phyloP scores from a whole-genome alignment of 2,797 vertebrate genomes.

The Melanotaenia maccullochi region DNA sequence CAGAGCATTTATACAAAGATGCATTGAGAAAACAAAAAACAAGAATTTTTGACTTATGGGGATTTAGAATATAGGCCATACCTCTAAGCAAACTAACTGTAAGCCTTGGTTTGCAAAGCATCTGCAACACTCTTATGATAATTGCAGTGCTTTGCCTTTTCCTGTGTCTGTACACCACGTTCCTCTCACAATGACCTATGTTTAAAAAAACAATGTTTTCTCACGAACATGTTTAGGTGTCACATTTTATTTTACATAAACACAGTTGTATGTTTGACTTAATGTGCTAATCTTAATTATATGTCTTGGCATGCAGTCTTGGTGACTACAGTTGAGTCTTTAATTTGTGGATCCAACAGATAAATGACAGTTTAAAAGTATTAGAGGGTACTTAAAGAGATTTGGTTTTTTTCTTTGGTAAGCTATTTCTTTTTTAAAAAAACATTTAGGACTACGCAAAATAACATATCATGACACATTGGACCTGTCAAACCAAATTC shows the following conservation, averaged over 20 bases:
- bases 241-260: slow-evolving; percentile 68
- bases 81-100: slow-evolving; percentile 7
- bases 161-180: slow-evolving; percentile 40
- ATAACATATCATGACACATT: slow-evolving; percentile 45
- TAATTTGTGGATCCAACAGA: slow-evolving; percentile 60
- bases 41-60: slow-evolving; percentile 22
- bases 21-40: neutral
- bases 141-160: slow-evolving; percentile 32
- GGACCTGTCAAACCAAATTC: slow-evolving; percentile 54
- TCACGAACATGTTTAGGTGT: slow-evolving; percentile 56
- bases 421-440: slow-evolving; percentile 26
- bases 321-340: slow-evolving; percentile 48
- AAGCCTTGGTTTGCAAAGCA: slow-evolving; percentile 57
- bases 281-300: slow-evolving; percentile 70
- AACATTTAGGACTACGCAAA: slow-evolving; percentile 60
- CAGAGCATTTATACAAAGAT: slow-evolving; percentile 8
- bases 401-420: slow-evolving; percentile 46
- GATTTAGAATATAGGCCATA: slow-evolving; percentile 41
- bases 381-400: slow-evolving; percentile 42
- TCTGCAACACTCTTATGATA: slow-evolving; percentile 48
- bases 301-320: slow-evolving; percentile 50
- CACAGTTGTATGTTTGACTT: slow-evolving; percentile 63
- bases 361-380: slow-evolving; percentile 47
- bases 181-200: slow-evolving; percentile 57
- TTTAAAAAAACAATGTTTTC: slow-evolving; percentile 63